phyloP scores from a whole-genome alignment of 1,140 invertebrate species.

The Sesamia nonagrioides region DNA sequence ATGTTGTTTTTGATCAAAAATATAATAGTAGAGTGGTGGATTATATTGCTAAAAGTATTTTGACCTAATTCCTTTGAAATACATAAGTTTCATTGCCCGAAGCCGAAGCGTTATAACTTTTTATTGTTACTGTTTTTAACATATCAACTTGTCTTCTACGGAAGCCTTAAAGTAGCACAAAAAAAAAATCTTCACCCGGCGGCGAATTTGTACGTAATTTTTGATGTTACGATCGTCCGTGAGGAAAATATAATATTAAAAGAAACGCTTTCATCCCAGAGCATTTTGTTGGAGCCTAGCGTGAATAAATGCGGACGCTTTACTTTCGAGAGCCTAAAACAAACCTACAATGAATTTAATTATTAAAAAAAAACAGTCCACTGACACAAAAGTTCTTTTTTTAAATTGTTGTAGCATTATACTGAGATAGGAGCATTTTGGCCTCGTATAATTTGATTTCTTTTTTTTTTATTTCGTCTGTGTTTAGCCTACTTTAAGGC shows the following conservation, averaged over 20 bases:
- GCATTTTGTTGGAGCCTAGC: neutral
- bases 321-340: neutral
- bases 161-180: neutral
- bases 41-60: neutral
- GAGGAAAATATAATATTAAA: conserved; percentile 20
- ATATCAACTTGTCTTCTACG: neutral
- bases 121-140: neutral
- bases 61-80: neutral
- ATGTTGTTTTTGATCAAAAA: neutral
- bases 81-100: neutral
- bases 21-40: neutral
- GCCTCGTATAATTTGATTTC: no score
- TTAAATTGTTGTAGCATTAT: no score
- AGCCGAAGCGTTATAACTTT: neutral
- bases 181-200: neutral
- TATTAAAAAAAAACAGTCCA: no score
- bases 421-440: no score
- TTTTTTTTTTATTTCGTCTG: no score
- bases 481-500: no score
- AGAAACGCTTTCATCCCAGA: no score
- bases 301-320: neutral
- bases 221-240: neutral
- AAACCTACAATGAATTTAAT: no score
- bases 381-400: no score
- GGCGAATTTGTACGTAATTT: neutral